Evolutionary conservation across 1,140 invertebrate species (phyloP), one percentile per base, ranked within the genome.

Genomic region (Euura saliciscinereae): DNA sequence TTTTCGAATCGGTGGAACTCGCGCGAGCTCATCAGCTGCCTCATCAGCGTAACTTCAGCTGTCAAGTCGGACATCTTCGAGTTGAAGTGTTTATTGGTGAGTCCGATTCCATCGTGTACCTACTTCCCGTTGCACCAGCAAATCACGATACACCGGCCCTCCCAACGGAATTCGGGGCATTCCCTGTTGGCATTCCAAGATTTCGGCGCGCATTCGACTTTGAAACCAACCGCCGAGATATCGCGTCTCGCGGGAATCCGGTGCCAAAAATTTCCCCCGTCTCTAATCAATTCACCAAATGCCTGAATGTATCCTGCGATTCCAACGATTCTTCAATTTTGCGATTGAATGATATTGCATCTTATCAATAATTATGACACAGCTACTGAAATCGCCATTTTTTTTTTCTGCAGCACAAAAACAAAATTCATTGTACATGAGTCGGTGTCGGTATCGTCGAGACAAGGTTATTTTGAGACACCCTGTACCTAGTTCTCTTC

Each of bases 151-250:
- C 66, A 64, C 66, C 72, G 74, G 46, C 72, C 69, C 73, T 45
- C 71, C 45, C 72, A 70, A 66, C 69, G 70, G 73, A 73, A 81
- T 79, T 80, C 75, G 72, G 71, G 69, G 79, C 77, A 81, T 81
- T 80, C 79, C 77, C 73, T 66, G 74, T 71, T 69, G 65, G 71
- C 73, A 73, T 75, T 68, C 73, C 68, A 59, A 59, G 51, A 59
- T 59, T 67, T 79, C 72, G 70, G 68, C 43, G 66, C 68, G 68
- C 72, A 59, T 42, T n/a, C 59, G 10, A 7, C 44, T 67, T 66
- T 59, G 51, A 59, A 59, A 59, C 51, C 6, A 59, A 59, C 51
- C 51, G 51, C 51, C 51, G 51, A 6, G 51, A 59, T 59, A 59
- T 59, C 5, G 51, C 5, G 51, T 11, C 13, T n/a, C 13, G 51